Base-by-base conservation (phyloP, 2,797 vertebrate genomes). In the Prionace glauca region DNA sequence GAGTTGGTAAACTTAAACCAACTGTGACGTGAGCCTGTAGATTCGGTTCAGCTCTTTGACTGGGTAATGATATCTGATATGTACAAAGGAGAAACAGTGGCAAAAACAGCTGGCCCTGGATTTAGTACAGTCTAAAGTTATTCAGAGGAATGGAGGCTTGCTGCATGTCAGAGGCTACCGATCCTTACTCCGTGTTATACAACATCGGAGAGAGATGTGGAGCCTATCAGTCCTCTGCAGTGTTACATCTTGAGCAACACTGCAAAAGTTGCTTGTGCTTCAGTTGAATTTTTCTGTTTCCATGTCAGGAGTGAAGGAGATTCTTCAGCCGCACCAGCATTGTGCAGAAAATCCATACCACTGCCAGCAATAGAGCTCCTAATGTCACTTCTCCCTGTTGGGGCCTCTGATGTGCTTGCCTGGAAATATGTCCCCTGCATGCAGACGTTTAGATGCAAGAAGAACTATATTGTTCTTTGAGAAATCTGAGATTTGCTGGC, bases 31-130 rank as follows among this genome's bases (percentile, higher is more conserved):
- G 45, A 69, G n/a, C 88, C 32, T 91, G 5, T 90, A 5, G 60
- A 20, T 92, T 92, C 41, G 65, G 90, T 92, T 69, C n/a, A 69
- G n/a, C 36, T 69, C 81, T 22, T 92, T 92, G 62, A 65, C 90
- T 41, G 32, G 36, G 60, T 92, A 67, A 67, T 24, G 20, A 41
- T 69, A 92, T 24, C 18, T 69, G 90, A 92, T 24, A 20, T 69
- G 62, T n/a, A 20, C 36, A 92, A 56, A 65, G 60, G 26, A 14
- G 5, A 92, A 92, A 92, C n/a, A 41, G 62, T 67, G 90, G 65
- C 62, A 67, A 65, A 92, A 67, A 10, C 62, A 92, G 90, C 90
- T 91, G 29, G 60, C 7, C 56, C 32, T 91, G 29, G 60, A 91
- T 32, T 36, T 56, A 3, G 62, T 67, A 91, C 60, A 60, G 50